Evolutionary conservation across 2,888 invertebrate species (phyloP), one percentile per base, ranked within the genome.

Genomic region (Mongoloraphidia duomilia): DNA sequence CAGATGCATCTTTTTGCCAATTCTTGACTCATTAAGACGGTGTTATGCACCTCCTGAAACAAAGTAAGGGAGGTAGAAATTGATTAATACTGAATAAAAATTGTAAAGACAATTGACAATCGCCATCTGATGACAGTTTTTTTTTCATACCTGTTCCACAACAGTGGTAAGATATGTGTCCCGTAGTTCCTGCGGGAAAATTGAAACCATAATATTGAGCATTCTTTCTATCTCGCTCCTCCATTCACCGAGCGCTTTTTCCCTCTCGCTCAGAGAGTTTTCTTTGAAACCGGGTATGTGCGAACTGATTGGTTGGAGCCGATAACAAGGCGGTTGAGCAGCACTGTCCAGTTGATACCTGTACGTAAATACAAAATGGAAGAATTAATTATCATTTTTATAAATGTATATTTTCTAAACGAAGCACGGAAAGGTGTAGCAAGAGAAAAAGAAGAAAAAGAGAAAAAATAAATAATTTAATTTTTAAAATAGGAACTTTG

Each of bases 161-260:
- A 85, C 84, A 6, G 86, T 86, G 5, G 85, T 84, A 54, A 87
- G 74, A 66, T 87, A 87, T 0, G 84, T 84, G 59, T 87, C 85
- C 57, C 84, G 76, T 17, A 86, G 76, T 62, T 86, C 86, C 60
- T 80, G 80, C 10, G 84, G 79, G 63, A 86, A 75, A 0, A 84
- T 79, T 36, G 78, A 75, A 38, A 85, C 75, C 51, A 88, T 73
- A 17, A 82, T 79, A 51, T 74, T 75, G 2, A 88, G 70, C 52
- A 86, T 77, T 60, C 73, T 70, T 52, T 76, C 75, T 9, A 79
- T 72, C 60, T 79, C 77, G 1, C 64, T 68, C 49, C 73, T 69
- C 74, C 74, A 75, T 59, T 73, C 72, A 48, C 65, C 69, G 49
- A 73, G 65, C 41, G 72, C 73, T 54, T 63, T 63, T 56, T 72